phyloP scores from a whole-genome alignment of 2,113 vertebrate species.

The Gopherus evgoodei region DNA sequence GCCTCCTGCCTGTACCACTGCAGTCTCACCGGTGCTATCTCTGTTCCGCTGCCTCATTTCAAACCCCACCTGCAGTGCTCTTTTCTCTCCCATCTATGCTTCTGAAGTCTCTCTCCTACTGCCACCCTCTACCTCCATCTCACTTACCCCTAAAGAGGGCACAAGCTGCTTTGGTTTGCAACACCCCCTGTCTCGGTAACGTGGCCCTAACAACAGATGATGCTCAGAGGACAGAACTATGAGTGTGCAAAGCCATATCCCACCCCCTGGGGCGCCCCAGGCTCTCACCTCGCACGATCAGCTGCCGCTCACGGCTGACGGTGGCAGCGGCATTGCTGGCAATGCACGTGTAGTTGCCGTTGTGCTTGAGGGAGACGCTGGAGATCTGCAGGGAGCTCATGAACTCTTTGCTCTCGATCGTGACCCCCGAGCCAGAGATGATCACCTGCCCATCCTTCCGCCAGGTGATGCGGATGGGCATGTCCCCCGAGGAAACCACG shows the following conservation, averaged over 20 bases:
- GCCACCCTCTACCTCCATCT: accelerated
- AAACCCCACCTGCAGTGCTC: accelerated
- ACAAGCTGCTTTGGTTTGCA: no score
- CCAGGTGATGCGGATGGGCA: conserved; percentile 99
- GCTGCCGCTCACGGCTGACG: conserved; percentile 95
- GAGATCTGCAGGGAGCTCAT: conserved; percentile 99
- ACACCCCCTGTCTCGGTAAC: no score
- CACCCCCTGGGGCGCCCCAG: accelerated
- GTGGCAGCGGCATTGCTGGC: conserved; percentile 97
- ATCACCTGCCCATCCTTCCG: conserved; percentile 98
- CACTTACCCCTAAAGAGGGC: neutral
- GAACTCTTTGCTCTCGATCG: conserved; percentile 99
- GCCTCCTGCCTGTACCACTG: neutral
- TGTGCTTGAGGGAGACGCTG: conserved; percentile 97
- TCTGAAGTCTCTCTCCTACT: accelerated
- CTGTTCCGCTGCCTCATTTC: accelerated
- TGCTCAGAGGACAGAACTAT: no score
- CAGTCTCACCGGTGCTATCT: neutral
- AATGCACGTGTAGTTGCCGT: conserved; percentile 99
- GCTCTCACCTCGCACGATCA: conserved; percentile 93
- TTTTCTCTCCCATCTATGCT: accelerated
- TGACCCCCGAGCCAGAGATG: conserved; percentile 91
- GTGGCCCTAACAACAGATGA: no score
- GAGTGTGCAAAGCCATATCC: accelerated
- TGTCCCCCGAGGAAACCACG: conserved; percentile 97